Evolutionary conservation across 2,797 vertebrate genomes (phyloP).

Genomic region (Lagodon rhomboides): DNA sequence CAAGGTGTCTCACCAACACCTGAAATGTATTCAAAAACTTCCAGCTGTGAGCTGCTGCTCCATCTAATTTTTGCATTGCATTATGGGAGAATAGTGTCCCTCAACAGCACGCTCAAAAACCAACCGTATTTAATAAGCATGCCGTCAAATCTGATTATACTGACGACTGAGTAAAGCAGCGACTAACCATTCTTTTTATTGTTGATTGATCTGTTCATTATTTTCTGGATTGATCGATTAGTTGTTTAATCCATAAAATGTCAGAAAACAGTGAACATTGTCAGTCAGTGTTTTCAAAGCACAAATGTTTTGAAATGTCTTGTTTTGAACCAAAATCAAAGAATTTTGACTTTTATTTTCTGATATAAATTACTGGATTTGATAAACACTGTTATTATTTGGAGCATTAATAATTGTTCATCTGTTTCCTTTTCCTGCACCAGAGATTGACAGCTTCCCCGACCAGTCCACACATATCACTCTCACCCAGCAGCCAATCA

Average conservation of each 20-base stretch:
- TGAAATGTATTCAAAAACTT: neutral
- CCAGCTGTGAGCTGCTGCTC: constrained; percentile 12
- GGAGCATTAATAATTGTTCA: constrained; percentile 13
- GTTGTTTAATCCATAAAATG: no score
- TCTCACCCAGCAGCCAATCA: constrained; percentile 87
- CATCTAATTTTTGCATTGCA: neutral
- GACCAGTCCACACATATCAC: constrained; percentile 89
- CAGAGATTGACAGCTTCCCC: constrained; percentile 92
- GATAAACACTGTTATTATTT: neutral
- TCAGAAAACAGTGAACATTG: no score
- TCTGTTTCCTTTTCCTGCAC: constrained; percentile 44
- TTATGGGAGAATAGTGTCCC: neutral
- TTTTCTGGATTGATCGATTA: no score
- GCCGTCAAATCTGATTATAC: neutral
- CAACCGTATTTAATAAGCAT: neutral
- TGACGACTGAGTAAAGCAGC: no score
- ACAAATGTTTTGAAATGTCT: no score
- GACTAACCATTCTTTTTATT: no score
- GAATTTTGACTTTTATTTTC: no score
- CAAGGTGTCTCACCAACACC: neutral
- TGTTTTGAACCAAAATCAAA: no score
- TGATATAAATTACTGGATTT: neutral
- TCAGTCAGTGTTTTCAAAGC: no score
- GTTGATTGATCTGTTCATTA: no score
- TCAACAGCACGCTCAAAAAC: neutral